Base-by-base conservation (phyloP, 2,113 vertebrate species). In the Halcyon senegalensis region DNA sequence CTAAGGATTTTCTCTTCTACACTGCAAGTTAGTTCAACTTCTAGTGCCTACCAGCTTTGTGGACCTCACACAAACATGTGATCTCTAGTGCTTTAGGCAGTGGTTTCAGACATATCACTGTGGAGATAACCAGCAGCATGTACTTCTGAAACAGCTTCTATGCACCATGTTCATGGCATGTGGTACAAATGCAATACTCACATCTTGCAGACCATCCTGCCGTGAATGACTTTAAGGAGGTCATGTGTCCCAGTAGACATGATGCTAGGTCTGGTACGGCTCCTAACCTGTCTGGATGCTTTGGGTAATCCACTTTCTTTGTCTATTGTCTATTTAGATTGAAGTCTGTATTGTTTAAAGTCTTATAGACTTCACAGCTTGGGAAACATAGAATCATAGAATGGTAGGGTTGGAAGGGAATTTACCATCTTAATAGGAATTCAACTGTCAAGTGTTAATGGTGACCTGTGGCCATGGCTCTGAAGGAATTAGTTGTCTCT, bases 71-170 rank as follows among this genome's bases (percentile, higher is more conserved):
- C 0, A 16, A 66, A 51, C 11, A 1, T 10, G 9, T 74, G 56
- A 56, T 27, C 19, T 75, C 21, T 43, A 66, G 17, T 31, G 58
- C 27, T 56, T 73, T 55, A 51, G n/a, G 15, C 33, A 76, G 30
- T 12, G 27, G 1, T 48, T 28, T n/a, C 48, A 81, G 35, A 48
- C 3, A 2, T 4, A 17, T 14, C 60, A 59, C 0, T 8, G 4
- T 4, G 24, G 66, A 67, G 43, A 66, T 63, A 14, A 44, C 10
- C 30, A 80, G 44, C 59, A 24, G 4, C 7, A 5, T 5, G 10
- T 58, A 78, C 55, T 78, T 66, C 68, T 66, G 55, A 66, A 62
- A 31, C 28, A 37, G 23, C 19, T 67, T 89, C 37, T 83, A 13
- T 30, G 18, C 35, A 44, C 6, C 30, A 2, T 13, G 5, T 33